Conservation (phyloP, 2,888 invertebrate species). For the Luperina testacea region DNA sequence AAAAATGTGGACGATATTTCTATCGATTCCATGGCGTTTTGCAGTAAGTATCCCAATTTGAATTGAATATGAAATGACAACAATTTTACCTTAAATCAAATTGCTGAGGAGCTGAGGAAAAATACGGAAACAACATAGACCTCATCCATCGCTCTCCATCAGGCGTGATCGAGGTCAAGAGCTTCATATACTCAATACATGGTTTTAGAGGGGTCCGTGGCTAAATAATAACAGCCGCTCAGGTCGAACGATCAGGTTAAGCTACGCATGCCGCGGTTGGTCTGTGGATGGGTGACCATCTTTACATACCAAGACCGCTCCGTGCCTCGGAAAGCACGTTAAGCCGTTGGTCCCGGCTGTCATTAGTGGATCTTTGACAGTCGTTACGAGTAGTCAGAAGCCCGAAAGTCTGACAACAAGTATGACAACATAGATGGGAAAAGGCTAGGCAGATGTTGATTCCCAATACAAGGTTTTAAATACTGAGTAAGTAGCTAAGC, state of each 20-base stretch:
- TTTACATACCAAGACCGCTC: too few species aligned
- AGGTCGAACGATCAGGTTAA: too few species aligned
- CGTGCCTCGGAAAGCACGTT: too few species aligned
- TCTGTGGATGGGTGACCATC: too few species aligned
- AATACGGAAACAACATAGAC: background rate
- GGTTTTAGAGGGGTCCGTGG: background rate
- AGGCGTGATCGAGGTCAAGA: background rate
- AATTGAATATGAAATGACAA: background rate
- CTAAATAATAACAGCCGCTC: too few species aligned
- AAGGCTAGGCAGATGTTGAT: background rate
- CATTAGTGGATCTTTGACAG: too few species aligned
- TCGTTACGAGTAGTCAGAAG: too few species aligned
- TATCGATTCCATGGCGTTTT: background rate
- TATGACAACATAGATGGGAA: too few species aligned
- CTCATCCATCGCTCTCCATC: background rate
- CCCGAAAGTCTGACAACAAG: too few species aligned
- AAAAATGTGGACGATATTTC: background rate
- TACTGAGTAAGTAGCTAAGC: background rate
- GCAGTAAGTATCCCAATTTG: background rate
- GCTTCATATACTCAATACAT: background rate
- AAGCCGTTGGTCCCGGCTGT: too few species aligned
- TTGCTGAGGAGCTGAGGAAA: background rate
- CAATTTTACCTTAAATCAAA: background rate
- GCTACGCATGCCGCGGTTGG: too few species aligned
- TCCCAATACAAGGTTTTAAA: background rate